Evolutionary conservation across 2,113 vertebrate genomes (phyloP).

Genomic region (Psophia crepitans): DNA sequence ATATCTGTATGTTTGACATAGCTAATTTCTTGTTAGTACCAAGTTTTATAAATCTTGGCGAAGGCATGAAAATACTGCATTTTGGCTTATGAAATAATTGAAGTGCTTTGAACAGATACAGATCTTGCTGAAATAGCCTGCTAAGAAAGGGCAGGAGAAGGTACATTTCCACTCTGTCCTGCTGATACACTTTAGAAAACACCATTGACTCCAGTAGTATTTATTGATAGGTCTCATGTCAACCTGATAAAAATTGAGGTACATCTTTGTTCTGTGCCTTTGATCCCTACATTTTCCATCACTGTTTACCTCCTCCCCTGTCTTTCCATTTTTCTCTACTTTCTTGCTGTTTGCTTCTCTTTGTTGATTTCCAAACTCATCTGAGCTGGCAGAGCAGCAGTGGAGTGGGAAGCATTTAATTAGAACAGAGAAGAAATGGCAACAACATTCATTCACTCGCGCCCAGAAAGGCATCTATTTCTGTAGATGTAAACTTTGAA

Average conservation of each 20-base stretch:
- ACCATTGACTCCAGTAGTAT: not conserved
- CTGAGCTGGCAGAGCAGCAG: conserved; percentile 25
- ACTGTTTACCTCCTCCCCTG: not conserved
- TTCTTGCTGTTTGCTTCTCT: not conserved
- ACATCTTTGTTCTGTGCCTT: not conserved
- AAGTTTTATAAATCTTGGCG: not conserved
- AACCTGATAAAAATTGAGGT: not conserved
- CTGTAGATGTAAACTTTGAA: not conserved
- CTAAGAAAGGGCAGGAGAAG: not conserved
- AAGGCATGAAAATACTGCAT: not conserved
- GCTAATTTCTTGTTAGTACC: not conserved
- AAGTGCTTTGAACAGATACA: not conserved
- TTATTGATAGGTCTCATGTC: not conserved
- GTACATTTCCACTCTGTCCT: not conserved
- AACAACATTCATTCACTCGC: not conserved
- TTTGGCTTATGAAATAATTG: not conserved
- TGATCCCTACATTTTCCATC: not conserved
- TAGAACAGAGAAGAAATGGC: not conserved
- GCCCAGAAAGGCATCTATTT: not conserved
- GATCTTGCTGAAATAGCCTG: not conserved
- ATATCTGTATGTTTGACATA: not conserved
- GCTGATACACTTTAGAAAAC: not conserved
- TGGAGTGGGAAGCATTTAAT: conserved; percentile 45
- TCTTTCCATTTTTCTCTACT: not conserved
- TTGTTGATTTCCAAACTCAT: not conserved